Conservation (phyloP, 2,888 invertebrate species). For the Plemyria rubiginata region DNA sequence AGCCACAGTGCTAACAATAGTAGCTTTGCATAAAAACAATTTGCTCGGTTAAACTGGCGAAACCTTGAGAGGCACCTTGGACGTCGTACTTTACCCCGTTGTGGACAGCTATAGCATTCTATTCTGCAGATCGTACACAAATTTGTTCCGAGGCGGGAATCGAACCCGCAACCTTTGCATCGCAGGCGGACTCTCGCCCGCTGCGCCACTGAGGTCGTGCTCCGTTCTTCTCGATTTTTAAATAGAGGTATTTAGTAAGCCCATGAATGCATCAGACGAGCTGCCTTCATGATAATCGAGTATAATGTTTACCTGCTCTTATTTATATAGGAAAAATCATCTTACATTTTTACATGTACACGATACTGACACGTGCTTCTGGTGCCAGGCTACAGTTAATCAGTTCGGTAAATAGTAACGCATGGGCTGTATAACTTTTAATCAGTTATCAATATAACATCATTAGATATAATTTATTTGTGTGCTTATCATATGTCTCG, state of each 20-base stretch:
- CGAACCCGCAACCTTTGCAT: too few relatives aligned
- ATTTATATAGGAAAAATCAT: too few relatives aligned
- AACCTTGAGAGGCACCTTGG: conserved; percentile 32
- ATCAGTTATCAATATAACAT: background rate
- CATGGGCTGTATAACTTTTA: background rate
- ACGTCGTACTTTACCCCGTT: conserved; percentile 28
- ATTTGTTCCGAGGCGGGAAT: too few relatives aligned
- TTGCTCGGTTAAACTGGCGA: conserved; percentile 7
- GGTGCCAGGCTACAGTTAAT: background rate
- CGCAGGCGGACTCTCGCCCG: too few relatives aligned
- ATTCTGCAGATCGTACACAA: too few relatives aligned
- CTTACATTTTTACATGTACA: background rate
- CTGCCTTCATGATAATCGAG: too few relatives aligned
- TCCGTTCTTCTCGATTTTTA: too few relatives aligned
- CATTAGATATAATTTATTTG: background rate
- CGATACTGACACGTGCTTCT: background rate
- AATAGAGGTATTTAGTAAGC: too few relatives aligned
- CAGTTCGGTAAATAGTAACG: background rate
- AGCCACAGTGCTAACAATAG: conserved; percentile 2
- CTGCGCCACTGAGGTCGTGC: too few relatives aligned
- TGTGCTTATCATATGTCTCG: background rate
- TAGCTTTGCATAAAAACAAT: conserved; percentile 8
- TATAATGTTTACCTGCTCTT: too few relatives aligned
- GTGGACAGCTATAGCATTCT: background rate
- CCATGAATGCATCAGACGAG: too few relatives aligned